Evolutionary conservation across 2,888 invertebrate species (phyloP), one percentile per base, ranked within the genome.

Genomic region (Leucoma salicis): DNA sequence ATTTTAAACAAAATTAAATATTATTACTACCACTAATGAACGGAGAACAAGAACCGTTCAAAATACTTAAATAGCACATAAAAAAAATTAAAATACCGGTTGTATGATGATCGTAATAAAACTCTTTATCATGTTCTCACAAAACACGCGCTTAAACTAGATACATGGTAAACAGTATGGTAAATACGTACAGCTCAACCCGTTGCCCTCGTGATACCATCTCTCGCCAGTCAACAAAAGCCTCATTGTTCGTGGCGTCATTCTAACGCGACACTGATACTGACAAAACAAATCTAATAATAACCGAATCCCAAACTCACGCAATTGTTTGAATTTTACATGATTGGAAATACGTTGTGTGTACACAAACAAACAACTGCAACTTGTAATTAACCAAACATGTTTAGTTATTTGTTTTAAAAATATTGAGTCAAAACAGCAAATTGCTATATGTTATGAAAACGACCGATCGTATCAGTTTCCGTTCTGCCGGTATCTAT

Each of bases 71-170:
- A n/a, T n/a, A n/a, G n/a, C n/a, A n/a, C n/a, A n/a, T n/a, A 24
- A 15, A 27, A 2, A 1, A 16, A 24, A 13, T 16, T 14, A 13
- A 43, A 43, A 50, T 74, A 84, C 82, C 77, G 78, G 76, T 50
- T 76, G 70, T 42, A 79, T 46, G 28, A 79, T 43, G 61, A 68
- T 61, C 68, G 66, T 67, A 49, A 74, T 50, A 48, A 74, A 57
- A 61, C 60, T 68, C 59, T 64, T 73, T 57, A 78, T 48, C 82
- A 82, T 83, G 47, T 49, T 63, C 44, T 43, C 55, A 46, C 46
- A 36, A 35, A 52, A 39, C 45, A 50, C 55, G 49, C 54, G 50
- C 49, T 48, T 53, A 53, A 57, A 66, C 61, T 50, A 55, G 40
- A 60, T 55, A 60, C 73, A 71, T 70, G 63, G 51, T 52, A 51